These are phyloP conservation scores for Charadrius vociferus DNA, from an alignment of 2,113 vertebrate genomes.

Conservation along the genomic window DNA sequence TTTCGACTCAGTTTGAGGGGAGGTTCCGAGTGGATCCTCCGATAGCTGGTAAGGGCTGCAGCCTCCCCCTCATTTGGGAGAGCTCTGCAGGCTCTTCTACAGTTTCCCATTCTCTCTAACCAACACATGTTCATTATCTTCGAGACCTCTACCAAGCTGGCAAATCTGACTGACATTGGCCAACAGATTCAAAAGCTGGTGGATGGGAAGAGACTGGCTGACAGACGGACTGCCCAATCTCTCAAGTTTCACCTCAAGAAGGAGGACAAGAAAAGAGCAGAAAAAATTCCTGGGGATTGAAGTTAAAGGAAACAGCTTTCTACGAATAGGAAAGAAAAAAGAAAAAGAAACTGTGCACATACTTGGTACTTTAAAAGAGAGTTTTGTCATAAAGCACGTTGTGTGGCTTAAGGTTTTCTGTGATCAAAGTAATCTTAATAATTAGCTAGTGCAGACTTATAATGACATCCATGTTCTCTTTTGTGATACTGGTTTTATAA, in stretches of 20 bases:
- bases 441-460: background rate
- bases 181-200: background rate
- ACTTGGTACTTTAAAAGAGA: background rate
- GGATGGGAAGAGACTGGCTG: background rate
- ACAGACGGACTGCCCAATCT: background rate
- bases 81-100: background rate
- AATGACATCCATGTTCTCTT: accelerated
- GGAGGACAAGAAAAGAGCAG: background rate
- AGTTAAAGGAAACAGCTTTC: background rate
- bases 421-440: background rate
- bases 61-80: accelerated
- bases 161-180: background rate
- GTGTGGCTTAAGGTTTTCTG: background rate
- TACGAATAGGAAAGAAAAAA: background rate
- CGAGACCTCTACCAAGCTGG: background rate
- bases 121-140: background rate
- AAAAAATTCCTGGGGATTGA: background rate
- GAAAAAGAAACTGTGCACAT: background rate
- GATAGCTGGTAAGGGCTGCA: background rate
- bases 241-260: background rate
- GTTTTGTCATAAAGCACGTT: background rate
- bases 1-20: background rate
- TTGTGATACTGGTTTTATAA: background rate
- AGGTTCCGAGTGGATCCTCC: background rate
- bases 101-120: background rate